Conservation (phyloP, 2,888 invertebrate genomes). For the Cyclophora albipunctata region DNA sequence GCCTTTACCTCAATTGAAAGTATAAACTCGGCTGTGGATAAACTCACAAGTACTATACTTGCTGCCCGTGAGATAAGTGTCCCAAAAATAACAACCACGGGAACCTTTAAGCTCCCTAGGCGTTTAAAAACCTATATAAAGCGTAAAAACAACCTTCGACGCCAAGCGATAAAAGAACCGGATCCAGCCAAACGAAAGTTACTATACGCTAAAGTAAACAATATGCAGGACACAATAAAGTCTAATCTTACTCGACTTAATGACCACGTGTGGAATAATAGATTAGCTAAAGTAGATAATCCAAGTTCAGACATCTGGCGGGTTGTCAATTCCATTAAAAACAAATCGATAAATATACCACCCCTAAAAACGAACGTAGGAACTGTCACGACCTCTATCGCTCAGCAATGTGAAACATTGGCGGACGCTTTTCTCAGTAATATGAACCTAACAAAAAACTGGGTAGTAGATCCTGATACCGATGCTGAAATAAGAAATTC, state of each 20-base stretch:
- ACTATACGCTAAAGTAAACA: background rate
- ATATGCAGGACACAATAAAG: background rate
- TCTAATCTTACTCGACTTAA: background rate
- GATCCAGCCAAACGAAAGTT: background rate
- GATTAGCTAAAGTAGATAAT: conserved; percentile 1
- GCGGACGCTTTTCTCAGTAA: background rate
- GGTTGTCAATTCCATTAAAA: background rate
- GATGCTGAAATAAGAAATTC: background rate
- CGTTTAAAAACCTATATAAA: background rate
- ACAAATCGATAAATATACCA: background rate
- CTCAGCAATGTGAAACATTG: background rate
- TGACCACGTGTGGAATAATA: background rate
- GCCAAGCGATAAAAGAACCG: background rate
- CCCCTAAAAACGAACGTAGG: background rate
- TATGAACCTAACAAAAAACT: background rate
- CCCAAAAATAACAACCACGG: background rate
- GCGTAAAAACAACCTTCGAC: background rate
- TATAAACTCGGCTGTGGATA: background rate
- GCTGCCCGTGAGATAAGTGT: background rate
- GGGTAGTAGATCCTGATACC: background rate
- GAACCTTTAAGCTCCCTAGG: background rate
- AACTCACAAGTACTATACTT: background rate
- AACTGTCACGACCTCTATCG: background rate
- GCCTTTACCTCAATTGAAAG: background rate
- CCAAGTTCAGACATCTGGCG: conserved; percentile 1